These are phyloP conservation scores for Erpobdella octoculata DNA, from an alignment of 2,888 invertebrate species.

Conservation along the genomic window DNA sequence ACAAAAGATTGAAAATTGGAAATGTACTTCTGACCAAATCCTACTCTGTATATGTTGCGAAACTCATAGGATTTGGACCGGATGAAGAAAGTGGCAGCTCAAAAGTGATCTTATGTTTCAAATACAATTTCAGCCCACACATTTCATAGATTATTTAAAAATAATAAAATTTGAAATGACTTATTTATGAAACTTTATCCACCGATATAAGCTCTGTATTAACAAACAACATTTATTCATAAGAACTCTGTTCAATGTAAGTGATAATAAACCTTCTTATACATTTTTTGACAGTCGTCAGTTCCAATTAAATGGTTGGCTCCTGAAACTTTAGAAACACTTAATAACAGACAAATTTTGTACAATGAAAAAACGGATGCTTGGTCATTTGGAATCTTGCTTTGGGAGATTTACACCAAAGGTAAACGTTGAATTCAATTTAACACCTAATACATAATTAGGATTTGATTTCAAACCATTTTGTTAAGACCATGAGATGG, in stretches of 20 bases:
- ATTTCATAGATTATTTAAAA: too few species aligned
- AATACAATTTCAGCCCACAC: neutral
- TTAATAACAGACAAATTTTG: neutral
- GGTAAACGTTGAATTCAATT: constrained; percentile 6
- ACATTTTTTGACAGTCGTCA: neutral
- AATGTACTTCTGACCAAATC: constrained; percentile 22
- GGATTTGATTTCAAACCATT: too few species aligned
- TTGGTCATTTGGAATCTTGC: constrained; percentile 19
- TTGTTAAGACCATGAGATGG: too few species aligned
- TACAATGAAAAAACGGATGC: constrained; percentile 23
- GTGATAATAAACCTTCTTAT: too few species aligned
- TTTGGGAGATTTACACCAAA: constrained; percentile 22
- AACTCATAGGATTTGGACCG: constrained; percentile 17
- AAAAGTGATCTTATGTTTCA: neutral
- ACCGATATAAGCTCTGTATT: too few species aligned
- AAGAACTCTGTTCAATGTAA: too few species aligned
- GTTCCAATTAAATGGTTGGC: constrained; percentile 25
- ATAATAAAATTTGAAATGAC: too few species aligned
- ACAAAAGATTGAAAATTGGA: constrained; percentile 11
- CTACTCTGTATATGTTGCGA: neutral
- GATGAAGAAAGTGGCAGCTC: neutral
- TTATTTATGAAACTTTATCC: too few species aligned
- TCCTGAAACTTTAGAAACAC: constrained; percentile 24
- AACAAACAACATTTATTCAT: too few species aligned
- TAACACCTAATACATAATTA: neutral